phyloP scores from a whole-genome alignment of 2,113 vertebrate species.

The Pterophyllum scalare region DNA sequence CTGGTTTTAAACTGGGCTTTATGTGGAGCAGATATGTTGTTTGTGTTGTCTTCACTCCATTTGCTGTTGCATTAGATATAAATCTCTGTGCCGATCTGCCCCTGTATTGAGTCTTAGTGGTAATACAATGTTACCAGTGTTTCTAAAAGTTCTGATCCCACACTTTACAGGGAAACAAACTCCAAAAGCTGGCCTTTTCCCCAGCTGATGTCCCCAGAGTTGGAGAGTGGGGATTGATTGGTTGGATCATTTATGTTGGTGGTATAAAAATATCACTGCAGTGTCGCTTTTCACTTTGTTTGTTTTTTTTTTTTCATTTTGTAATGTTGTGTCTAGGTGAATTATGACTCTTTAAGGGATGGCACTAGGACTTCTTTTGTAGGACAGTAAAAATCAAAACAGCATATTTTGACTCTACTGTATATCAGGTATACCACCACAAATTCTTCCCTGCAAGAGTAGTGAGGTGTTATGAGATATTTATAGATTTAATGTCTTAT shows the following conservation, averaged over 20 bases:
- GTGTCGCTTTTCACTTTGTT: not conserved
- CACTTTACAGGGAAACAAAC: conserved; percentile 28
- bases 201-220: conserved; percentile 14
- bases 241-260: not conserved
- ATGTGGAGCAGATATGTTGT: conserved; percentile 41
- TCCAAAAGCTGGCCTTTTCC: not conserved
- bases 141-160: conserved; percentile 29
- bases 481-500: not conserved
- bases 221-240: conserved; percentile 7
- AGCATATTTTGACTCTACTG: no score
- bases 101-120: conserved; percentile 33
- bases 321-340: not conserved
- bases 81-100: conserved; percentile 41
- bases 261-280: not conserved
- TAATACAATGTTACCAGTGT: conserved; percentile 12
- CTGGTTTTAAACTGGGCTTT: conserved; percentile 27
- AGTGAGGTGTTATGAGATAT: not conserved
- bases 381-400: not conserved
- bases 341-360: not conserved
- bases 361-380: not conserved
- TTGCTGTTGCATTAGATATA: conserved; percentile 53
- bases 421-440: not conserved
- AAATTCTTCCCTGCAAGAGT: not conserved
- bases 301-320: not conserved
- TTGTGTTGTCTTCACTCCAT: conserved; percentile 41